These are phyloP conservation scores for Caranx melampygus DNA, from an alignment of 2,113 vertebrate species.

Conservation along the genomic window DNA sequence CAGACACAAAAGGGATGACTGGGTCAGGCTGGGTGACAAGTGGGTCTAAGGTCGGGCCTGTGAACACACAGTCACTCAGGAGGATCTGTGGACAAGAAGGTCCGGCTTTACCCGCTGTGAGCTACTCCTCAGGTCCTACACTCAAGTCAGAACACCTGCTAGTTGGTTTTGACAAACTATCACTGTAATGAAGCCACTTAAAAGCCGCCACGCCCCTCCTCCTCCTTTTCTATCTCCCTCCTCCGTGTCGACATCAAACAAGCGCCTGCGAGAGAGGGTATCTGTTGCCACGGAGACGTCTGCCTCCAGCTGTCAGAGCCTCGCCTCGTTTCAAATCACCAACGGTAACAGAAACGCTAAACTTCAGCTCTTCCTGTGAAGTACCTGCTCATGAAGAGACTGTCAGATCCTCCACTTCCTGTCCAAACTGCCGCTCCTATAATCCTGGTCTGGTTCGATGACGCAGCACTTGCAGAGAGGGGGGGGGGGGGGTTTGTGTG, in stretches of 20 bases:
- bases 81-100: conserved; percentile 55
- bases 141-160: background rate
- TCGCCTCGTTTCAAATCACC: conserved; percentile 35
- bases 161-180: conserved; percentile 22
- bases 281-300: conserved; percentile 41
- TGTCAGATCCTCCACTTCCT: conserved; percentile 49
- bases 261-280: conserved; percentile 7
- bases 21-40: conserved; percentile 60
- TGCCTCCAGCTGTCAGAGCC: conserved; percentile 45
- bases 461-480: background rate
- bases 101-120: conserved; percentile 43
- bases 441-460: background rate
- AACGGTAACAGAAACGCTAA: conserved; percentile 18
- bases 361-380: conserved; percentile 30
- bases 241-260: conserved; percentile 25
- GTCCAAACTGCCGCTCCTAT: conserved; percentile 20
- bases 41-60: conserved; percentile 64
- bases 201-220: background rate
- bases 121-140: background rate
- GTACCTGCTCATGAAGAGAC: conserved; percentile 35
- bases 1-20: conserved; percentile 79
- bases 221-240: background rate
- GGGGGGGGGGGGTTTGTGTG: too few relatives aligned
- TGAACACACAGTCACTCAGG: conserved; percentile 32
- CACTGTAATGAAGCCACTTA: background rate